Evolutionary conservation across 1,140 invertebrate species (phyloP).

Genomic region (Heliothis virescens): DNA sequence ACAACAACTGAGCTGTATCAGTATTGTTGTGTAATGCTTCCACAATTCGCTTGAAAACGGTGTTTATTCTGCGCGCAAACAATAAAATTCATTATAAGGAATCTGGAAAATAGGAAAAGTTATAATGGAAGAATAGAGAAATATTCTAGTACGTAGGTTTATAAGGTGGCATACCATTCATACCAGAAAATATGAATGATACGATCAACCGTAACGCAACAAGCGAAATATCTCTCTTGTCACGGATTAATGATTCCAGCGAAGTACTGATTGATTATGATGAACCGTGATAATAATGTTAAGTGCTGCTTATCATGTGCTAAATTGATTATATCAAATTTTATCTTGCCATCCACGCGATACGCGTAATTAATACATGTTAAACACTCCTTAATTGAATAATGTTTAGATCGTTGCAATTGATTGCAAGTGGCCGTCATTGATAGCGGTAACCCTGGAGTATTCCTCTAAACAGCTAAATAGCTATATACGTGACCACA

Average conservation of each 20-base stretch:
- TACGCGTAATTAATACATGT: conserved; percentile 43
- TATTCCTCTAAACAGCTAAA: conserved; percentile 26
- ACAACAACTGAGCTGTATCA: conserved; percentile 23
- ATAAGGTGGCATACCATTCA: background rate
- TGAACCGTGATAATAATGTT: background rate
- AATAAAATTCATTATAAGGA: conserved; percentile 1
- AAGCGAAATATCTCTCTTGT: background rate
- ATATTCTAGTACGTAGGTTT: background rate
- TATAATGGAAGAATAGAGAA: background rate
- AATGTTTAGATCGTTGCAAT: conserved; percentile 19
- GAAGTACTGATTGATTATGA: conserved; percentile 1
- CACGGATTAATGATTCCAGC: conserved; percentile 4
- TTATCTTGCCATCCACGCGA: conserved; percentile 19
- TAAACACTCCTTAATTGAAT: conserved; percentile 32
- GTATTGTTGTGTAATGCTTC: conserved; percentile 6
- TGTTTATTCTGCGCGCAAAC: conserved; percentile 3
- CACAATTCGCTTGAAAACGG: background rate
- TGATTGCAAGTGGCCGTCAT: background rate
- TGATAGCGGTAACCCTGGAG: conserved; percentile 42
- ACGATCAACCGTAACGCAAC: background rate
- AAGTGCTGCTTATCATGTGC: background rate
- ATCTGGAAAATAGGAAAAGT: background rate
- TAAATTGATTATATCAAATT: conserved; percentile 24
- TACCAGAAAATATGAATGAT: background rate
- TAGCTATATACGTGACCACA: conserved; percentile 56